Conservation (phyloP, 1,140 invertebrate genomes). For the Lethrus apterus region DNA sequence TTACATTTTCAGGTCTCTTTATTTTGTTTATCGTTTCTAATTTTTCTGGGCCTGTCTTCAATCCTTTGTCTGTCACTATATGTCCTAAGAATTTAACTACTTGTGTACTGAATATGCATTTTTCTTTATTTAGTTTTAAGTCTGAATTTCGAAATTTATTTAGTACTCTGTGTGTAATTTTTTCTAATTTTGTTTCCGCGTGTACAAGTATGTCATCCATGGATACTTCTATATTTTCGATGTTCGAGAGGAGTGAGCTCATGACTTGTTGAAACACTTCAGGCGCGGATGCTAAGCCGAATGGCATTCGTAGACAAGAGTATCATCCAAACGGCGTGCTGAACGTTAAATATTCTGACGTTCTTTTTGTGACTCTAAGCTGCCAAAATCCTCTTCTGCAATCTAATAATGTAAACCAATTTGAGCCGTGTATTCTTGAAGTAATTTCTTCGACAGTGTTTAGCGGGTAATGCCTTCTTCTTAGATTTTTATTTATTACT, state of each 20-base stretch:
- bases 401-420: slow-evolving; percentile 19
- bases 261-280: background rate
- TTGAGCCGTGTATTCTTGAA: slow-evolving; percentile 14
- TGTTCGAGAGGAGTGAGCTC: background rate
- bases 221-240: background rate
- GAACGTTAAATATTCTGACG: no score
- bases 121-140: background rate
- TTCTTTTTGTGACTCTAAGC: slow-evolving; percentile 15
- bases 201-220: background rate
- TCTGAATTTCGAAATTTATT: background rate
- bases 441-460: slow-evolving; percentile 20
- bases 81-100: background rate
- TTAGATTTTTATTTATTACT: slow-evolving; percentile 1
- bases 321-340: background rate
- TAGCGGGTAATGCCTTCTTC: background rate
- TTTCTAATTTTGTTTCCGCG: background rate
- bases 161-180: background rate
- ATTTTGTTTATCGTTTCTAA: background rate
- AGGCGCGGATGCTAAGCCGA: background rate
- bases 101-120: background rate
- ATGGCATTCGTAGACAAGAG: background rate
- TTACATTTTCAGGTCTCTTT: no score
- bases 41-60: background rate
- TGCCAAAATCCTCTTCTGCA: slow-evolving; percentile 22
- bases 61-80: background rate